Conservation (phyloP, 1,140 invertebrate species). For the Drosophila cardini region DNA sequence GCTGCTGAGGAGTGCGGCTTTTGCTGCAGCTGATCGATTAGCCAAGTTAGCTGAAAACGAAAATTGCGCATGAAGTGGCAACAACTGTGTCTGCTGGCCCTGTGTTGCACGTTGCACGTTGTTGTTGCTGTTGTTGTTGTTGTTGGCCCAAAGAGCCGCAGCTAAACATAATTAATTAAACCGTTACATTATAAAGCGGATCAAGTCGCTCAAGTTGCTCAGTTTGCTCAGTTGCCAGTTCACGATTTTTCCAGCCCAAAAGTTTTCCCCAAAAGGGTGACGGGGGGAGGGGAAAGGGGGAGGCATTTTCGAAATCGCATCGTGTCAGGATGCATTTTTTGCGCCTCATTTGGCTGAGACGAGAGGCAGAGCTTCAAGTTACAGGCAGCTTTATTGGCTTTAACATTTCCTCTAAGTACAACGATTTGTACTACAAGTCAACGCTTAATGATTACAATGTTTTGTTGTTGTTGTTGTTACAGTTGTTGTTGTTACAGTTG, state of each 20-base stretch:
- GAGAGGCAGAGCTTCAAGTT: slow-evolving; percentile 23
- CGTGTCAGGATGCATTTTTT: slow-evolving; percentile 83
- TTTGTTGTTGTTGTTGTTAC: slow-evolving; percentile 38
- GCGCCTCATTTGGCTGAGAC: slow-evolving; percentile 71
- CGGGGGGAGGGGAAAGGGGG: not conserved
- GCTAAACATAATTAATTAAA: slow-evolving; percentile 84
- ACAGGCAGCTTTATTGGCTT: slow-evolving; percentile 67
- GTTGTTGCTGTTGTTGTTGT: not conserved
- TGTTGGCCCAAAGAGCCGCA: slow-evolving; percentile 21
- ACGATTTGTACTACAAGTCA: slow-evolving; percentile 82
- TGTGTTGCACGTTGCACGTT: slow-evolving; percentile 22
- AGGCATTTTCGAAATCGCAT: slow-evolving; percentile 64
- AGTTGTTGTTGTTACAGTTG: slow-evolving; percentile 38
- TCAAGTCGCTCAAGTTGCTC: slow-evolving; percentile 58
- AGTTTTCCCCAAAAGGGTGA: not conserved
- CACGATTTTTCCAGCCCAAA: slow-evolving; percentile 63
- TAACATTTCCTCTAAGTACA: slow-evolving; percentile 79
- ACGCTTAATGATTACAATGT: slow-evolving; percentile 83
- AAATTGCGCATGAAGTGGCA: slow-evolving; percentile 82
- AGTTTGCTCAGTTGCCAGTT: slow-evolving; percentile 49
- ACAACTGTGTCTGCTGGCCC: slow-evolving; percentile 42
- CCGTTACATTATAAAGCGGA: slow-evolving; percentile 84
- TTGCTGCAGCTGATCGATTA: slow-evolving; percentile 70
- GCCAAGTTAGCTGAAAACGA: slow-evolving; percentile 73
- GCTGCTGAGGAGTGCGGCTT: not conserved